Evolutionary conservation across 2,888 invertebrate genomes (phyloP).

Genomic region (Alloscopus bannaensis): DNA sequence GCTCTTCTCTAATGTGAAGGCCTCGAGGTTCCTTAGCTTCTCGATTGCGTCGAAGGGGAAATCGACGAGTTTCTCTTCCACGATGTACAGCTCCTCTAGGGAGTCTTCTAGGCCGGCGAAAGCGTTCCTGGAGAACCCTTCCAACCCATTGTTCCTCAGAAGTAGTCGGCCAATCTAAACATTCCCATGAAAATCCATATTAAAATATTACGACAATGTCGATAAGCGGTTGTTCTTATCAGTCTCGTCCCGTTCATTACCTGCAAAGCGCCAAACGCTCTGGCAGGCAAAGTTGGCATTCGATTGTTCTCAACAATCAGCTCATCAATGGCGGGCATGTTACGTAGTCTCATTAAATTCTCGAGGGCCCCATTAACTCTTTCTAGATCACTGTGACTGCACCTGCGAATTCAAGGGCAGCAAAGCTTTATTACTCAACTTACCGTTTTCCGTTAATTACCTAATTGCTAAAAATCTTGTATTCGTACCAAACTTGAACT

Average conservation of each 20-base stretch:
- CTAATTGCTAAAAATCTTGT: not conserved
- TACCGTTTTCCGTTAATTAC: not conserved
- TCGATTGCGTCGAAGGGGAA: conserved; percentile 87
- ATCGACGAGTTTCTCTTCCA: conserved; percentile 87
- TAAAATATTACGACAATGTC: not conserved
- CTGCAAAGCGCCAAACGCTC: conserved; percentile 85
- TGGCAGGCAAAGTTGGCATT: conserved; percentile 87
- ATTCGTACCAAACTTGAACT: conserved; percentile 87
- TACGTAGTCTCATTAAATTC: conserved; percentile 72
- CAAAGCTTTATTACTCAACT: conserved; percentile 19
- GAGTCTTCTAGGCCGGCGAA: conserved; percentile 85
- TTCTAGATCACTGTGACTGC: conserved; percentile 89
- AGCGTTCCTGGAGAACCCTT: conserved; percentile 88
- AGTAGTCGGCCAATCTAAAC: conserved; percentile 80
- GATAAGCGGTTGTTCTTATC: conserved; percentile 4
- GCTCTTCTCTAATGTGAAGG: conserved; percentile 88
- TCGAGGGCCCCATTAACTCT: conserved; percentile 73
- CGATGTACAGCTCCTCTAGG: conserved; percentile 88
- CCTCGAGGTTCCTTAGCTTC: conserved; percentile 84
- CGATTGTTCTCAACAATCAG: conserved; percentile 91
- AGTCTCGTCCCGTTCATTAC: conserved; percentile 76
- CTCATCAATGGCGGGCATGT: conserved; percentile 82
- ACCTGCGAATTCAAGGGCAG: too few species aligned
- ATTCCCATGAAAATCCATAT: too few species aligned
- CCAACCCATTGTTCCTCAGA: conserved; percentile 88